These are phyloP conservation scores for Ormyrus pomaceus DNA, from an alignment of 2,888 invertebrate genomes.

Conservation along the genomic window DNA sequence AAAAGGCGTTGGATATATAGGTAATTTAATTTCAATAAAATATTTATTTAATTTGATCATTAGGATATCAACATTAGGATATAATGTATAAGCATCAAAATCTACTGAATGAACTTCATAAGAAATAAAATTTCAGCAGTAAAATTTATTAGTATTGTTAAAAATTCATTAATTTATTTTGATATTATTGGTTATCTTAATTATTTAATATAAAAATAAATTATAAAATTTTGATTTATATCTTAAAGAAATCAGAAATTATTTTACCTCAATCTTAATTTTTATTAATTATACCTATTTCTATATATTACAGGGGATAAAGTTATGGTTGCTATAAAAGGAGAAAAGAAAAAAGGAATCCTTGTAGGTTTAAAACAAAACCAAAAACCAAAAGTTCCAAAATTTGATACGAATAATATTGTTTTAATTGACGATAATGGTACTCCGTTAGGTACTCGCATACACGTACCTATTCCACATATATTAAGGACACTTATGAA, in stretches of 20 bases:
- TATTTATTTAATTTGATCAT: neutral
- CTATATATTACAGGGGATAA: slow-evolving; percentile 83
- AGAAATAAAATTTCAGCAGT: too few species aligned
- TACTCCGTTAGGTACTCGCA: slow-evolving; percentile 94
- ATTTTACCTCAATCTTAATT: neutral
- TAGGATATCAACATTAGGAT: too few species aligned
- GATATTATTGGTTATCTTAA: neutral
- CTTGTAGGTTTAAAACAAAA: slow-evolving; percentile 91
- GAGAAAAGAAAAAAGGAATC: slow-evolving; percentile 95
- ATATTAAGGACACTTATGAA: slow-evolving; percentile 89
- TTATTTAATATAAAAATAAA: slow-evolving; percentile 4
- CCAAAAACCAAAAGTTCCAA: slow-evolving; percentile 88
- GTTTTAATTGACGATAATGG: slow-evolving; percentile 97
- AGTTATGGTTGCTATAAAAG: slow-evolving; percentile 94
- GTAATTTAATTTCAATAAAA: slow-evolving; percentile 68
- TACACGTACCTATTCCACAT: slow-evolving; percentile 96
- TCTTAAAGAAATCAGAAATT: neutral
- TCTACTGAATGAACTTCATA: too few species aligned
- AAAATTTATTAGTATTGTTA: too few species aligned
- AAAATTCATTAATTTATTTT: too few species aligned
- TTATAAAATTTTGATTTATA: neutral
- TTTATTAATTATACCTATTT: neutral
- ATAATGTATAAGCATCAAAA: too few species aligned
- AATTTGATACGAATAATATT: slow-evolving; percentile 96
- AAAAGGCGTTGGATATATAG: slow-evolving; percentile 80